Evolutionary conservation across 2,797 vertebrate species (phyloP).

Genomic region (Melanotaenia trifasciata): DNA sequence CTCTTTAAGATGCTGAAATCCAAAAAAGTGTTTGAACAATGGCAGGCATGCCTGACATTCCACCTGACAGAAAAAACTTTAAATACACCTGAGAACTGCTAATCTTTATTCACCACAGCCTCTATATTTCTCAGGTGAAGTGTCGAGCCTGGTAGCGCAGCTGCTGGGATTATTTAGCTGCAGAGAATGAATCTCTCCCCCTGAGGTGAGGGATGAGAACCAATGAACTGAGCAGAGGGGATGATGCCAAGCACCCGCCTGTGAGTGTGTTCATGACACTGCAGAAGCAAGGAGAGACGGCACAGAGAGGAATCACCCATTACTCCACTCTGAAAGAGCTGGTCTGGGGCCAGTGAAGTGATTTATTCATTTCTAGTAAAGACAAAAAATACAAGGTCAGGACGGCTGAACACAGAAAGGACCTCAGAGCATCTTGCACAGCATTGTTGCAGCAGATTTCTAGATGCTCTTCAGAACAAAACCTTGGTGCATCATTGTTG

Average conservation of each 20-base stretch:
- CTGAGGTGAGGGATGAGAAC: constrained; percentile 27
- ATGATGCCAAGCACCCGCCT: constrained; percentile 3
- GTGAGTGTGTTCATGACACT: constrained; percentile 26
- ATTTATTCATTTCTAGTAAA: constrained; percentile 29
- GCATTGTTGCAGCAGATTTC: constrained; percentile 23
- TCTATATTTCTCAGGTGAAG: constrained; percentile 13
- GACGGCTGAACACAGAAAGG: constrained; percentile 6
- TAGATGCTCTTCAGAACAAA: constrained; percentile 9
- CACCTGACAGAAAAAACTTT: constrained; percentile 11
- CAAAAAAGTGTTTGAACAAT: constrained; percentile 30
- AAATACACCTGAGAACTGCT: constrained; percentile 31
- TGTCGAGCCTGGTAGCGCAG: not conserved
- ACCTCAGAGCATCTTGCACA: constrained; percentile 16
- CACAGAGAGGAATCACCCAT: constrained; percentile 28
- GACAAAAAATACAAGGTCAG: constrained; percentile 23
- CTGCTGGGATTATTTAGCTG: constrained; percentile 33
- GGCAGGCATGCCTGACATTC: constrained; percentile 28
- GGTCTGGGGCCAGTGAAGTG: constrained; percentile 17
- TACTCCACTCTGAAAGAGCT: not conserved
- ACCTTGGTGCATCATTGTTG: not conserved
- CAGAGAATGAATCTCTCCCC: constrained; percentile 24
- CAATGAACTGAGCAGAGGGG: constrained; percentile 12
- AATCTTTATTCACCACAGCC: constrained; percentile 17
- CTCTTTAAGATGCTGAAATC: constrained; percentile 37
- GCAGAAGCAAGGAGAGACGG: constrained; percentile 34